A percentile compares a stretch with the other conserved stretches of the same genome.
These are phyloP conservation scores for Argyra leucocephala DNA, from an alignment of 2,888 invertebrate species.

Conservation along the genomic window DNA sequence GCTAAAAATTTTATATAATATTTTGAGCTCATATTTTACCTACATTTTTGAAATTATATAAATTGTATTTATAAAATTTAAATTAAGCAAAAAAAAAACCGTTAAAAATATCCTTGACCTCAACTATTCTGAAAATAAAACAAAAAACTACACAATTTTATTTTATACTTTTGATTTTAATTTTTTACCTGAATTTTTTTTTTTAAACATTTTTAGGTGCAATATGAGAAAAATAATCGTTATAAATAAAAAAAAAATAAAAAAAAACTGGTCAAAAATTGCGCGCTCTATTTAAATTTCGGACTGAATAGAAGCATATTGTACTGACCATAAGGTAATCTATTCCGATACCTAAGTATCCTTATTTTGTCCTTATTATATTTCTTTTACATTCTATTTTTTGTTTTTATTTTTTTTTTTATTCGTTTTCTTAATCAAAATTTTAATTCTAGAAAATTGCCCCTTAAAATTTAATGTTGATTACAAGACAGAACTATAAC, in stretches of 20 bases:
- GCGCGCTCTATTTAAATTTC: slow-evolving; percentile 2
- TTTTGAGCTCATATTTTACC: too few species aligned
- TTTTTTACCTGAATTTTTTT: background rate
- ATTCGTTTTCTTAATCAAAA: too few species aligned
- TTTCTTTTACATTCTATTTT: background rate
- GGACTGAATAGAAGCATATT: background rate
- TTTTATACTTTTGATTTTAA: background rate
- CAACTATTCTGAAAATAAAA: background rate
- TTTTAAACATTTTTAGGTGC: background rate
- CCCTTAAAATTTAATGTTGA: too few species aligned
- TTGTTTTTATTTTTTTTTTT: background rate
- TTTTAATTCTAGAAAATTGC: too few species aligned
- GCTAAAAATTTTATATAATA: too few species aligned
- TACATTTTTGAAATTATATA: too few species aligned
- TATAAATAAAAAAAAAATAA: background rate
- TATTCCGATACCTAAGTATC: too few species aligned
- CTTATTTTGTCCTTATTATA: too few species aligned
- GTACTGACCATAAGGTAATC: background rate
- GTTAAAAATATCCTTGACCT: background rate
- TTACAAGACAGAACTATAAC: too few species aligned
- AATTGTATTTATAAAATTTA: too few species aligned
- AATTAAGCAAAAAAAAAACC: background rate
- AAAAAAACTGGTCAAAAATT: background rate
- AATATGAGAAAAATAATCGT: background rate
- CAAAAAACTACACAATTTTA: background rate